phyloP scores from a whole-genome alignment of 2,888 invertebrate genomes.

The Ochropleura plecta region DNA sequence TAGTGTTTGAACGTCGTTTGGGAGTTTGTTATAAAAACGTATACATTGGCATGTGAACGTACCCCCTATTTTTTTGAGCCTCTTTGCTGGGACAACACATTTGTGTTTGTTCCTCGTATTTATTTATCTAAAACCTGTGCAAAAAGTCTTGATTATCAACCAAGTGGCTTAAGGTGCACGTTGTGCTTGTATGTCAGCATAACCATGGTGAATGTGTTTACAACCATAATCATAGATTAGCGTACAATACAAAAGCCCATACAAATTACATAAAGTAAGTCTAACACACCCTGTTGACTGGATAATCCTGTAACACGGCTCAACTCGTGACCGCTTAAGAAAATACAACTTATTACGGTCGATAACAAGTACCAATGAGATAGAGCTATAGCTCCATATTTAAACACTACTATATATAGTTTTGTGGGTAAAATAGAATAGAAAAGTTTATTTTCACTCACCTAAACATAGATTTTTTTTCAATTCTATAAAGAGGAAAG shows the following conservation, averaged over 20 bases:
- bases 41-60: too few relatives aligned
- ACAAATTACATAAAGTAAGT: background rate
- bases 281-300: background rate
- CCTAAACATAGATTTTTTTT: too few relatives aligned
- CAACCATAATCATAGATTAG: background rate
- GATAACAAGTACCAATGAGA: background rate
- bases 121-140: background rate
- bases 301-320: conserved; percentile 17
- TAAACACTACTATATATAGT: too few relatives aligned
- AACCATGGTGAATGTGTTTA: background rate
- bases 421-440: too few relatives aligned
- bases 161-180: background rate
- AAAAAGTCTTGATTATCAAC: background rate
- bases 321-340: background rate
- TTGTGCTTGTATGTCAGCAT: background rate
- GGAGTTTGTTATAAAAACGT: too few relatives aligned
- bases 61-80: too few relatives aligned
- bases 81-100: too few relatives aligned
- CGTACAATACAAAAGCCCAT: background rate
- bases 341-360: background rate
- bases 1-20: too few relatives aligned
- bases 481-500: too few relatives aligned
- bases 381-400: background rate
- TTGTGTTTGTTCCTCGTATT: too few relatives aligned
- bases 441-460: too few relatives aligned